Evolutionary conservation across 92 coral and sea anemone genomes (phyloP), one percentile per base, ranked within the genome.

Genomic region (Phenganax subtilis): DNA sequence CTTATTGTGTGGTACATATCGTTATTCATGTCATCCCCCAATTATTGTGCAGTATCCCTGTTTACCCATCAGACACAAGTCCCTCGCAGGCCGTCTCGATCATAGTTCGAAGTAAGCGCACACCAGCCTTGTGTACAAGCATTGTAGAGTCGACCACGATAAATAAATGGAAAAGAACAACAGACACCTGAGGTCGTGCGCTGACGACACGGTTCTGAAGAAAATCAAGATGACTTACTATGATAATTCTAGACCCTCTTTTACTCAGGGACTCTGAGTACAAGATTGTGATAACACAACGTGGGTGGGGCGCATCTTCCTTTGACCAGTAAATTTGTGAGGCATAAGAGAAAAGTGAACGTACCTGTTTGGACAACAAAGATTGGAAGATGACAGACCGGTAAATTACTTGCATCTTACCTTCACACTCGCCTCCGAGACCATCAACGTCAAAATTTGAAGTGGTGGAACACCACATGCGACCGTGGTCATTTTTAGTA

Each of bases 381-480:
- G 15, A n/a, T 58, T 3, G 17, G 2, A 61, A 61, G n/a, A 61
- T 17, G 67, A 28, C n/a, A 37, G 47, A 4, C 25, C 8, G 8
- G 25, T 61, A 61, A 61, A 17, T 15, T 54, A 58, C 8, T 9
- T 9, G 10, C 37, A 15, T 29, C 71, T 77, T 62, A 79, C 83
- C 83, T 52, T 79, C 51, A 69, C 87, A 84, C 14, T 76, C 54
- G 6, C 15, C 75, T 57, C 82, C 57, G 15, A 53, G 56, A 20
- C 57, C 75, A 12, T 84, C 87, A 0, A 29, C 15, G 17, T 84
- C 87, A 52, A 62, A 76, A 44, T 64, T 76, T 31, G 82, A 64
- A 3, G 87, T 84, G 9, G 82, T 84, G 27, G 87, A 68, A 54
- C 87, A 84, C 87, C 87, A 84, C 54, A 54, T 54, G 25, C 52